Base-by-base conservation (phyloP, 2,113 vertebrate species). In the Dromaius novaehollandiae region DNA sequence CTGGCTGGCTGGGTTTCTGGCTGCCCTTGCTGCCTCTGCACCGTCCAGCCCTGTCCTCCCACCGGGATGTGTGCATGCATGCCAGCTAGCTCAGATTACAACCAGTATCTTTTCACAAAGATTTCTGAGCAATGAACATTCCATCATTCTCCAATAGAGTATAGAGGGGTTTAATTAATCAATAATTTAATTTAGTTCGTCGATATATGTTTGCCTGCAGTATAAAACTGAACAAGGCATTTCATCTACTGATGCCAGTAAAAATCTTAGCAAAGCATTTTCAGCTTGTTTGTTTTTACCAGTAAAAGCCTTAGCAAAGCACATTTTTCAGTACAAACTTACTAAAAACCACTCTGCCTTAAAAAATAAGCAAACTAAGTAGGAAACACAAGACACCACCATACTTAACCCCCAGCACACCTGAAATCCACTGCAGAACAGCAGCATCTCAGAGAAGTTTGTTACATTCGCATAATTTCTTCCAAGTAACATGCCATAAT, bases 221-320 rank as follows among this genome's bases (percentile, higher is more conserved):
- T 64, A 78, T 82, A 19, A 95, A 86, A 75, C 55, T 32, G 40
- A 77, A 80, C 60, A 38, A 88, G 88, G 36, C 60, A 75, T 93
- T 96, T 97, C 24, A 78, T 94, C 82, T 94, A 63, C 20, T 75
- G 86, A 55, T 75, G 76, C 79, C 86, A 81, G 93, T 36, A 93
- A 96, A 60, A 55, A 83, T 90, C 92, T 88, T 79, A 96, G 82
- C 90, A 42, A 90, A 97, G 96, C 96, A 96, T 58, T 95, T 96
- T 90, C 78, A 10, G 44, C 69, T 71, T 7, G 51, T 78, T 82
- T 97, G 55, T 71, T 95, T 95, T 89, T 70, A 77, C 58, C 60
- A 60, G 36, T 51, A 71, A 97, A 97, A 96, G 40, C 76, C 96
- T 94, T 93, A 94, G 88, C 71, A 92, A 96, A 96, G 96, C 96